Percentiles rank a stretch among this genome's conserved stretches.
phyloP scores from a whole-genome alignment of 1,140 invertebrate genomes.

The Drosophila persimilis region DNA sequence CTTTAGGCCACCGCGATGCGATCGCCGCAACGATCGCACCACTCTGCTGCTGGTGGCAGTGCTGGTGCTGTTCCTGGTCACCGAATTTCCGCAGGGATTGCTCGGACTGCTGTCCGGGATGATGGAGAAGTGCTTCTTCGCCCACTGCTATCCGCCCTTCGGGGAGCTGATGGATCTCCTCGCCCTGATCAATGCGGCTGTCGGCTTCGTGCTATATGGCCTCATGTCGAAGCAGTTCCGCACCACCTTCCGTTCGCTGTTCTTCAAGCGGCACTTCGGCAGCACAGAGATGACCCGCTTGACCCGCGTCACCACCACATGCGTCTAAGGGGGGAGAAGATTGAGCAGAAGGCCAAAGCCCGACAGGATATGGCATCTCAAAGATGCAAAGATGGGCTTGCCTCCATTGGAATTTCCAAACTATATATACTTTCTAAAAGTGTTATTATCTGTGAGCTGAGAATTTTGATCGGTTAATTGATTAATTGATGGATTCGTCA shows the following conservation, averaged over 20 bases:
- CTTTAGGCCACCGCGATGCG: conserved; percentile 85
- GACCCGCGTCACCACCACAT: conserved; percentile 83
- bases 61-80: conserved; percentile 92
- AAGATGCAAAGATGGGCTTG: conserved; percentile 25
- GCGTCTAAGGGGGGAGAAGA: conserved; percentile 74
- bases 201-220: conserved; percentile 97
- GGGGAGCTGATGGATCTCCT: conserved; percentile 96
- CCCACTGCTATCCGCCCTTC: conserved; percentile 89
- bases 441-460: conserved; percentile 52
- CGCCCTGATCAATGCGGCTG: conserved; percentile 94
- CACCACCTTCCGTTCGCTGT: conserved; percentile 91
- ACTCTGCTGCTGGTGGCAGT: conserved; percentile 96
- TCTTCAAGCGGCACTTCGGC: conserved; percentile 84
- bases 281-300: conserved; percentile 83
- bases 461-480: conserved; percentile 8
- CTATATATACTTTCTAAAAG: conserved; percentile 65
- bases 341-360: too few relatives aligned
- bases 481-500: conserved; percentile 16
- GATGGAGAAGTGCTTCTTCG: conserved; percentile 89
- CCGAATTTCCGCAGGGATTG: conserved; percentile 93
- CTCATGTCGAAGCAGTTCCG: conserved; percentile 97
- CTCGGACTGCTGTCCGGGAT: conserved; percentile 89
- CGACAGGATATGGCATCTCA: conserved; percentile 11
- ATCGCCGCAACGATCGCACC: conserved; percentile 91
- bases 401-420: conserved; percentile 48